Conservation (phyloP, 2,888 invertebrate genomes). For the Eristalinus sepulchralis region DNA sequence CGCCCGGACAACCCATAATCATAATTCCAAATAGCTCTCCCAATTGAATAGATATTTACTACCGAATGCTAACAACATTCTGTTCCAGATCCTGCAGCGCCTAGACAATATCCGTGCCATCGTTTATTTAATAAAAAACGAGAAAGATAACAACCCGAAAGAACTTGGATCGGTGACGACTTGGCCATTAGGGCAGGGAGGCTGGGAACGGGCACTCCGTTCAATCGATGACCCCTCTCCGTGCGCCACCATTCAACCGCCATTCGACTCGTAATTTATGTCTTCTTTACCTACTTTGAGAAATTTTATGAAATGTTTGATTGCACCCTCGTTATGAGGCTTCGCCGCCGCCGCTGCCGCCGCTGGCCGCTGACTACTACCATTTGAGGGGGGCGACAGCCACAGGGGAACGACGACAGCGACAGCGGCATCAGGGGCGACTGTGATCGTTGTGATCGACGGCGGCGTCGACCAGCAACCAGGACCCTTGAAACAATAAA, state of each 20-base stretch:
- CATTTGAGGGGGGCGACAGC: slow-evolving; percentile 24
- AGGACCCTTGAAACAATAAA: slow-evolving; percentile 65
- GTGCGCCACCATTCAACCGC: slow-evolving; percentile 59
- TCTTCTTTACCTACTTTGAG: slow-evolving; percentile 67
- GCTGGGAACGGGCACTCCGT: slow-evolving; percentile 42
- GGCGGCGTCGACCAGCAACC: slow-evolving; percentile 47
- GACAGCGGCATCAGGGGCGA: background rate
- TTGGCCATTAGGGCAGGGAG: slow-evolving; percentile 39
- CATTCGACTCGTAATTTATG: slow-evolving; percentile 59
- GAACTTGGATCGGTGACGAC: slow-evolving; percentile 15
- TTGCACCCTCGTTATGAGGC: slow-evolving; percentile 70
- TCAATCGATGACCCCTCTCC: slow-evolving; percentile 35
- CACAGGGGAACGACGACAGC: background rate
- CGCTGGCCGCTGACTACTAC: slow-evolving; percentile 20
- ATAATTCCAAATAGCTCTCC: slow-evolving; percentile 9
- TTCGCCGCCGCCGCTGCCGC: slow-evolving; percentile 13
- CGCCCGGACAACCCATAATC: background rate
- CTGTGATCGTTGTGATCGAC: background rate
- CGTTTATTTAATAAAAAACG: slow-evolving; percentile 54
- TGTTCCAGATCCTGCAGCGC: slow-evolving; percentile 57
- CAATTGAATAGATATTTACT: slow-evolving; percentile 60
- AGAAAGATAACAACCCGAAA: slow-evolving; percentile 9
- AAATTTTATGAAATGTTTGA: slow-evolving; percentile 68
- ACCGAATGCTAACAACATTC: slow-evolving; percentile 68
- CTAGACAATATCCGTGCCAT: slow-evolving; percentile 46